Evolutionary conservation across 2,888 invertebrate genomes (phyloP).

Genomic region (Liodrosophila aerea): DNA sequence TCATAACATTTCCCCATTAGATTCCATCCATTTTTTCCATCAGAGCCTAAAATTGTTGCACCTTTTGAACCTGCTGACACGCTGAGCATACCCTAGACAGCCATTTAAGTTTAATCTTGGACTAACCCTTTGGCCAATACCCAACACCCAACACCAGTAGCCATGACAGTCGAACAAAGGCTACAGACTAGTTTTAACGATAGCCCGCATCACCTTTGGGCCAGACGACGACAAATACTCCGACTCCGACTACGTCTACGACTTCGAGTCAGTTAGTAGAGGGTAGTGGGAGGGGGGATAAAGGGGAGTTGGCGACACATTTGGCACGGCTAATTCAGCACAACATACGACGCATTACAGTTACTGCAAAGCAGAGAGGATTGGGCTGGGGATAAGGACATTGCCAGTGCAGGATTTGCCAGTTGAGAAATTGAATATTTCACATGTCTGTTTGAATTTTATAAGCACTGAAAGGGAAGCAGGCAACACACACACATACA

Average conservation of each 20-base stretch:
- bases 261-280: too few species aligned
- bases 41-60: conserved; percentile 5
- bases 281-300: too few species aligned
- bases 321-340: conserved; percentile 60
- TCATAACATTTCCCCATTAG: not conserved
- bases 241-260: not conserved
- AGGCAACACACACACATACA: conserved; percentile 4
- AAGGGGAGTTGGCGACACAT: conserved; percentile 37
- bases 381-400: conserved; percentile 10
- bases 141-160: too few species aligned
- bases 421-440: conserved; percentile 70
- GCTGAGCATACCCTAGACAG: conserved; percentile 16
- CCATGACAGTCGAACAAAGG: conserved; percentile 35
- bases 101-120: conserved; percentile 34
- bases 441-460: conserved; percentile 70
- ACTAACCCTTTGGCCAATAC: conserved; percentile 29
- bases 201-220: conserved; percentile 51
- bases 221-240: conserved; percentile 6
- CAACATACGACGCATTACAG: conserved; percentile 53
- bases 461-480: conserved; percentile 46
- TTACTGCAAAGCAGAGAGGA: conserved; percentile 11
- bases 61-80: conserved; percentile 13
- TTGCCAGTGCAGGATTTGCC: conserved; percentile 46
- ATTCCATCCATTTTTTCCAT: not conserved
- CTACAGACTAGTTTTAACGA: conserved; percentile 29